phyloP scores from a whole-genome alignment of 2,888 invertebrate genomes.

The Drosophila fulvimacula region DNA sequence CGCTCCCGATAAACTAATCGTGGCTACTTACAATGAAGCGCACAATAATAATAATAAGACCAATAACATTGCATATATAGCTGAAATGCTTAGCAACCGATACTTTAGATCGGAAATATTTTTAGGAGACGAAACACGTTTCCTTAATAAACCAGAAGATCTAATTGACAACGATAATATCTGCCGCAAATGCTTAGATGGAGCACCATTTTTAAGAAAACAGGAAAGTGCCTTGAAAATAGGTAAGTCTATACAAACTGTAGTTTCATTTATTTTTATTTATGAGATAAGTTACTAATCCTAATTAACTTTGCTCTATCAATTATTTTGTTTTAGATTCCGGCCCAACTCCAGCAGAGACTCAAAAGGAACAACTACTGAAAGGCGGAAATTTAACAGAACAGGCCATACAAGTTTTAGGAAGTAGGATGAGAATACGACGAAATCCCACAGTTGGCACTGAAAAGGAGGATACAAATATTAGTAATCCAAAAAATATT shows the following conservation, averaged over 20 bases:
- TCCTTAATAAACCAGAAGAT: slow-evolving; percentile 69
- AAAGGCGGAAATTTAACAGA: slow-evolving; percentile 79
- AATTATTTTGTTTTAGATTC: slow-evolving; percentile 25
- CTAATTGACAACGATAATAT: slow-evolving; percentile 73
- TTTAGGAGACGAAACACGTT: slow-evolving; percentile 88
- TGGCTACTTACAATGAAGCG: slow-evolving; percentile 90
- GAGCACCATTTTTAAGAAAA: slow-evolving; percentile 61
- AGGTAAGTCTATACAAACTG: slow-evolving; percentile 11
- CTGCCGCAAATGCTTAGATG: slow-evolving; percentile 80
- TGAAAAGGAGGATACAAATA: slow-evolving; percentile 56
- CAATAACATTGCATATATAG: slow-evolving; percentile 91
- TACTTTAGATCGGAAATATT: slow-evolving; percentile 89
- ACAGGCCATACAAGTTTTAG: slow-evolving; percentile 80
- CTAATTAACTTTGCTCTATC: not conserved
- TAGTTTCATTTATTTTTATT: not conserved
- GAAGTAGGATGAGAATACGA: slow-evolving; percentile 68
- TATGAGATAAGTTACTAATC: not conserved
- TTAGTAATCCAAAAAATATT: slow-evolving; percentile 20
- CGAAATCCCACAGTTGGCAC: slow-evolving; percentile 76
- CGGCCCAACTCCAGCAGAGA: slow-evolving; percentile 45
- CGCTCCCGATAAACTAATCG: slow-evolving; percentile 88
- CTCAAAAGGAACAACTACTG: slow-evolving; percentile 76
- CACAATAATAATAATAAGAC: slow-evolving; percentile 87
- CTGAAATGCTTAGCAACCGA: slow-evolving; percentile 92
- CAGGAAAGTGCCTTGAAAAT: slow-evolving; percentile 17